Evolutionary conservation across 1,140 invertebrate genomes (phyloP), one percentile per base, ranked within the genome.

Genomic region (Trypoxylus dichotomus): DNA sequence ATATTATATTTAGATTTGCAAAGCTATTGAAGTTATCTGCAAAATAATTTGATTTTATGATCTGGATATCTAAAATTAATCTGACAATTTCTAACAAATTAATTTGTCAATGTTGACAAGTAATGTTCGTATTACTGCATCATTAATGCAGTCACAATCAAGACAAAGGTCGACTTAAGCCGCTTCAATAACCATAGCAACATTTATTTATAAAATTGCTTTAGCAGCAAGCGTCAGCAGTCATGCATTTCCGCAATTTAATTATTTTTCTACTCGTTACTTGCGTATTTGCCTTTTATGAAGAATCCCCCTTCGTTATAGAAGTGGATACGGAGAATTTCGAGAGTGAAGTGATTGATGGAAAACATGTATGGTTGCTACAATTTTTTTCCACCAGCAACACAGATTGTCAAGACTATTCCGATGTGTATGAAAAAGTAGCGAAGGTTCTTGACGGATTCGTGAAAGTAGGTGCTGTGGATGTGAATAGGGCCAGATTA

Each of bases 401-500:
- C 27, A 10, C 19, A 7, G 60, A 25, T 24, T 68, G 60, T 27
- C 60, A 68, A 15, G 60, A 27, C 0, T 68, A 68, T 7, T 68
- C 60, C 3, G 60, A 68, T 24, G 60, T 27, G 15, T 68, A 68
- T 10, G 60, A 68, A 68, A 68, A 68, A 68, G 24, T 68, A 68
- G 60, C 19, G 15, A 68, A 27, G 7, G 60, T 24, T 25, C 13
- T 68, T 7, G 24, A 68, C 24, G 60, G 60, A 29, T 68, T 68
- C 24, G 21, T 68, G 11, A 68, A 68, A 25, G 60, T 68, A 27
- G 60, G 60, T 2, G 60, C 60, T 5, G 60, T 68, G 7, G 60
- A 68, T 15, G 60, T 68, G 21, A 29, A 68, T 68, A 68, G 60
- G 11, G 60, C 60, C 24, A 29, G 60, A 68, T 25, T 68, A 24